Base-by-base conservation (phyloP, 2,113 vertebrate species). In the Sorex araneus region DNA sequence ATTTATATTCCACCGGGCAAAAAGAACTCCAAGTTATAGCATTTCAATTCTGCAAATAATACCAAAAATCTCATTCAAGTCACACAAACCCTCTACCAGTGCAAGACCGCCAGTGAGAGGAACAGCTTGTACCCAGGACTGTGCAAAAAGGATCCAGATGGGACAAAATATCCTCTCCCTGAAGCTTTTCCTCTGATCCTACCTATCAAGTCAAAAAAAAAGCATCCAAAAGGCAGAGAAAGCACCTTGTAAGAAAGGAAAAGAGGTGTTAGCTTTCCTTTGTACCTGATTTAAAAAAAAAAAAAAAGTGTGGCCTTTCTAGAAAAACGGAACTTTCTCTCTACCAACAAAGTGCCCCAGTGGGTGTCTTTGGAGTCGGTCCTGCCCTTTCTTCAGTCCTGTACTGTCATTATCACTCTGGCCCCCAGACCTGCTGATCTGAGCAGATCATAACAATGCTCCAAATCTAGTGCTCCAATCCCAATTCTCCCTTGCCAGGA, bases 41-140 rank as follows among this genome's bases (percentile, higher is more conserved):
- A 87, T 87, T 77, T 89, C 79, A 28, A 74, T 50, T 82, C 84
- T 78, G 47, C 84, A 87, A 80, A 75, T 69, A 91, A 93, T n/a
- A 79, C n/a, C 54, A 69, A 90, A 94, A 90, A 76, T 64, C 50
- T n/a, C 78, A 73, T 70, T 80, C 79, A 70, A 32, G 50, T 54
- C 79, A 63, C 32, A 66, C 78, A 78, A 81, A 85, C 40, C 34
- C 34, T 83, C 36, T 63, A 40, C 43, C 43, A n/a, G 43, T 50
- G 15, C 47, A 76, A 86, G 76, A 64, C 16, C 19, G 28, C 1
- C 76, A 77, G 81, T 5, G 19, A 87, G 64, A 63, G 34, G 84
- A 88, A 87, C 1, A 47, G 69, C 23, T 70, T 86, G 23, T 45
- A 23, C 60, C 54, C 23, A 3, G 70, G 66, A 80, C 4, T 45